phyloP scores from a whole-genome alignment of 2,797 vertebrate genomes.

The Erithacus rubecula region DNA sequence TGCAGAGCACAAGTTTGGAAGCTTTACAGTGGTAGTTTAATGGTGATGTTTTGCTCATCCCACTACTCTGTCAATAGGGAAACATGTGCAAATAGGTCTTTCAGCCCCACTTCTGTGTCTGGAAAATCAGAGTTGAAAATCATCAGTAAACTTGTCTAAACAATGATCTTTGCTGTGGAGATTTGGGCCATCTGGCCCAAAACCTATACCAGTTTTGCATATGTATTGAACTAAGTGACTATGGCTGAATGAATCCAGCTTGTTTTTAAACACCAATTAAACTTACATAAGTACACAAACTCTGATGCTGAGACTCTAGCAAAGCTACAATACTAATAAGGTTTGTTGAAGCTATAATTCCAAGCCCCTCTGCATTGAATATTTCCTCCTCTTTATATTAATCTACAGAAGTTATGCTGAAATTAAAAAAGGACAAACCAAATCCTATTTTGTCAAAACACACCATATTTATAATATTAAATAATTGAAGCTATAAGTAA shows the following conservation, averaged over 20 bases:
- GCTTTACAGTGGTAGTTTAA: neutral
- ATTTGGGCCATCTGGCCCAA: neutral
- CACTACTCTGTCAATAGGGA: neutral
- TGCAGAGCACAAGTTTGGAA: neutral
- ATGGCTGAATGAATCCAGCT: neutral
- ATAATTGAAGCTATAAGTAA: conserved; percentile 48
- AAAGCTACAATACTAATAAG: conserved; percentile 23
- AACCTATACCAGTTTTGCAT: neutral
- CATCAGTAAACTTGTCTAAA: neutral
- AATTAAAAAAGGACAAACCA: conserved; percentile 16
- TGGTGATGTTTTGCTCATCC: neutral
- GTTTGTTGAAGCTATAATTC: conserved; percentile 1
- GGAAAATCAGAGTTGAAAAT: neutral
- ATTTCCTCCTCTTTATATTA: conserved; percentile 4
- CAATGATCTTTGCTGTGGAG: neutral
- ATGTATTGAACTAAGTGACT: neutral
- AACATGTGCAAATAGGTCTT: neutral
- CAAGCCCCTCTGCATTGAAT: neutral
- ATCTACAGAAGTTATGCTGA: neutral
- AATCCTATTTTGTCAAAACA: conserved; percentile 17
- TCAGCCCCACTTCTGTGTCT: neutral
- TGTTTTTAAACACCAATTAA: neutral
- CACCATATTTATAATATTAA: conserved; percentile 9
- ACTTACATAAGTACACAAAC: conserved; percentile 26
- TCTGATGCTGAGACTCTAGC: neutral